Percentiles rank a stretch among this genome's conserved stretches.
Evolutionary conservation across 2,797 vertebrate species (phyloP).

Genomic region (Hybognathus amarus): DNA sequence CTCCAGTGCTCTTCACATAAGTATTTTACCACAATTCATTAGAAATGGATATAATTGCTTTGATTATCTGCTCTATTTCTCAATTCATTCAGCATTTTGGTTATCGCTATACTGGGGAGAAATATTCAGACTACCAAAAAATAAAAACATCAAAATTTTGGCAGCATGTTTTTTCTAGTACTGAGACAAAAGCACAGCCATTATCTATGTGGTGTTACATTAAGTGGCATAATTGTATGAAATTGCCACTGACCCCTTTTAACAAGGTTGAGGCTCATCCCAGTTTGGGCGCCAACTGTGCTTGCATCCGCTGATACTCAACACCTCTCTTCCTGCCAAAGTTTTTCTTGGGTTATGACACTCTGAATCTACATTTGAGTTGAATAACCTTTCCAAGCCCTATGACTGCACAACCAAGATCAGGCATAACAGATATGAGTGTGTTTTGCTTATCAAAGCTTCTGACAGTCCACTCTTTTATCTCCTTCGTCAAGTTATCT

Average conservation of each 20-base stretch:
- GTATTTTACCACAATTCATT: neutral
- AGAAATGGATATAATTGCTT: neutral
- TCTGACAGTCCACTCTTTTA: constrained; percentile 1
- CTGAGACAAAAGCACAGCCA: constrained; percentile 3
- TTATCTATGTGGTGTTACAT: constrained; percentile 28
- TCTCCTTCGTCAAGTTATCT: constrained; percentile 14
- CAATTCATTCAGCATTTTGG: neutral
- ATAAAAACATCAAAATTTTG: neutral
- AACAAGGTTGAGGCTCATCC: constrained; percentile 27
- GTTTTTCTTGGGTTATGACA: neutral
- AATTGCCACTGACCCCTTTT: constrained; percentile 22
- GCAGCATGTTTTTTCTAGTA: constrained; percentile 6
- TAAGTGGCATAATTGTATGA: constrained; percentile 39
- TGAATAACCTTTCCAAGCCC: neutral
- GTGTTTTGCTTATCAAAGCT: constrained; percentile 25
- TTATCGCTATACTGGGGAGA: constrained; percentile 11
- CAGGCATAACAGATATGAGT: constrained; percentile 13
- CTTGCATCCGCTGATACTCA: neutral
- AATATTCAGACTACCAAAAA: constrained; percentile 8
- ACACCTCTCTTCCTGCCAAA: neutral
- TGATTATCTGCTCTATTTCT: constrained; percentile 6
- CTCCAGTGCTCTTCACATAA: neutral
- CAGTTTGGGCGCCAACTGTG: neutral
- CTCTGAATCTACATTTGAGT: constrained; percentile 17
- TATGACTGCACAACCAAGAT: constrained; percentile 23